Percentiles rank a stretch among this genome's conserved stretches.
These are phyloP conservation scores for Apis florea DNA, from an alignment of 1,140 invertebrate species.

Conservation along the genomic window DNA sequence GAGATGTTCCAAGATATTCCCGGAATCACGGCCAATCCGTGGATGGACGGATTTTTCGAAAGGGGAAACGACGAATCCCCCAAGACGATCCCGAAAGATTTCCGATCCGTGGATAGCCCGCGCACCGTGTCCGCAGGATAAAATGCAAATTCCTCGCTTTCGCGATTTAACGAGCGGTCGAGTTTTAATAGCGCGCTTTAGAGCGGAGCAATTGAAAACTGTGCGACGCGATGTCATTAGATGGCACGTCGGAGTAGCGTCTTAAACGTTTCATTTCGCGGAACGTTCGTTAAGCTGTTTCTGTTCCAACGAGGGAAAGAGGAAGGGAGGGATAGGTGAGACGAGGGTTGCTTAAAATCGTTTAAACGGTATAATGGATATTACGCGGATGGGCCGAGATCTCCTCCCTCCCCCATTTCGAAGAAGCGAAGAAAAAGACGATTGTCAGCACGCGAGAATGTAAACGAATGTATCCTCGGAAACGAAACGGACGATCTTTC, in stretches of 20 bases:
- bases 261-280: conserved; percentile 40
- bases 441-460: conserved; percentile 17
- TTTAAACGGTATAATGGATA: conserved; percentile 44
- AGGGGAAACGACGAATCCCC: too few species aligned
- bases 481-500: neutral
- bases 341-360: conserved; percentile 20
- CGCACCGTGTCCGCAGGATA: neutral
- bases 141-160: conserved; percentile 6
- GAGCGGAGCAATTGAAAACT: conserved; percentile 27
- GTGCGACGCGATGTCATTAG: conserved; percentile 16
- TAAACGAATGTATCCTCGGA: conserved; percentile 16
- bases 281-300: conserved; percentile 33
- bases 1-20: too few species aligned
- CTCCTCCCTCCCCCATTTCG: neutral
- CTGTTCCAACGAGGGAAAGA: neutral
- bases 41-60: too few species aligned
- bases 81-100: too few species aligned
- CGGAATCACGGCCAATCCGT: too few species aligned
- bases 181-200: neutral
- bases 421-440: conserved; percentile 5
- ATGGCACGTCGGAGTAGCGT: conserved; percentile 10
- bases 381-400: neutral
- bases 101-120: too few species aligned
- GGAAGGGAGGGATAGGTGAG: too few species aligned
- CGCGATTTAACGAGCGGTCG: conserved; percentile 28